Conservation (phyloP, 2,888 invertebrate species). For the Xylota segnis region DNA sequence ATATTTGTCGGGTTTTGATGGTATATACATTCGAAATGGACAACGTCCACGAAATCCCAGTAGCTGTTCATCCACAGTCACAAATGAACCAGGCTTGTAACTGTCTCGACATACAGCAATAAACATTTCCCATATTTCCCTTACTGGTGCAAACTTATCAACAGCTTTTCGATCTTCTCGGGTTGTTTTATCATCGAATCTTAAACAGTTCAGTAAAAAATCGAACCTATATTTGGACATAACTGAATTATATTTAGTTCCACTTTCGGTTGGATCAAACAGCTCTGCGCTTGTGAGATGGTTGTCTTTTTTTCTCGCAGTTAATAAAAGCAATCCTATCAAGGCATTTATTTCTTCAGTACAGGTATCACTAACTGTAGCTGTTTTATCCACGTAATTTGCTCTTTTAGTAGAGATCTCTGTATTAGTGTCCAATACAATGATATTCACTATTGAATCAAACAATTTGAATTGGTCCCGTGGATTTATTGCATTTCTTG, state of each 20-base stretch:
- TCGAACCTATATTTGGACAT: conserved; percentile 17
- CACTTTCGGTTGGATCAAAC: no score
- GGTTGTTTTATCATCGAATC: conserved; percentile 22
- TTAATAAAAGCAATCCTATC: conserved; percentile 14
- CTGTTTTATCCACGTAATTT: not conserved
- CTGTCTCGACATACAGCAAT: conserved; percentile 1
- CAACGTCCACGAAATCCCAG: conserved; percentile 24
- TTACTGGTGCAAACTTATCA: conserved; percentile 17
- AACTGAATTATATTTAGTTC: no score
- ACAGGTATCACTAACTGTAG: conserved; percentile 8
- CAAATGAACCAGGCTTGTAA: conserved; percentile 13
- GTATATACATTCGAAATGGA: conserved; percentile 32
- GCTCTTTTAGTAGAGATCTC: no score
- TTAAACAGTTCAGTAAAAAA: conserved; percentile 19
- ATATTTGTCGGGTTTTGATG: conserved; percentile 8
- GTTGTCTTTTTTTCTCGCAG: conserved; percentile 9
- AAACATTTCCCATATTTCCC: no score
- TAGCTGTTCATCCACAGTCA: conserved; percentile 7
- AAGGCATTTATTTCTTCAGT: conserved; percentile 9
- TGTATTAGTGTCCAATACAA: conserved; percentile 7
- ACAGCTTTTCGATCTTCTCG: conserved; percentile 33
- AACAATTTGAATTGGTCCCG: not conserved
- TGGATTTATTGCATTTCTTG: not conserved
- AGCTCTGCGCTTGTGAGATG: conserved; percentile 17
- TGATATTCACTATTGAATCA: not conserved